A percentile compares a stretch with the other conserved stretches of the same genome.
Conservation (phyloP, 1,140 invertebrate species). For the Asobara japonica region DNA sequence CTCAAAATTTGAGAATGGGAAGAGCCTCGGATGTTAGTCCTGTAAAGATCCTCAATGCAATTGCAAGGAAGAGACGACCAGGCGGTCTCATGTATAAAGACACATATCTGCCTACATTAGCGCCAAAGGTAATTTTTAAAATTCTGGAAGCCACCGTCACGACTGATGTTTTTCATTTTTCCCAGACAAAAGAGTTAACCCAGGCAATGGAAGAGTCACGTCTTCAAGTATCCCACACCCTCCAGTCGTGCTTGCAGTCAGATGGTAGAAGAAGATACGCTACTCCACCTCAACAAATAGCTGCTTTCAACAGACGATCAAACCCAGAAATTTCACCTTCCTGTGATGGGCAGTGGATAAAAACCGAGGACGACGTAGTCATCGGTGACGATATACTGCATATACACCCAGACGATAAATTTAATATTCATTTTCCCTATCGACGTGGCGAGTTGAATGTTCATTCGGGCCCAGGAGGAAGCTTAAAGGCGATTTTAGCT, state of each 20-base stretch:
- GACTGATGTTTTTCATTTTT: constrained; percentile 20
- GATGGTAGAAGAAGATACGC: constrained; percentile 83
- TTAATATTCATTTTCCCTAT: constrained; percentile 91
- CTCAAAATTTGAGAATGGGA: constrained; percentile 87
- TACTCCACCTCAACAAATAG: constrained; percentile 87
- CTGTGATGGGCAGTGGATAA: constrained; percentile 70
- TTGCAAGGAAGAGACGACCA: constrained; percentile 75
- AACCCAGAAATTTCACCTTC: constrained; percentile 72
- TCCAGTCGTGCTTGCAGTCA: constrained; percentile 85
- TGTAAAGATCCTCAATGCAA: constrained; percentile 84
- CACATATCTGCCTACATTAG: constrained; percentile 72
- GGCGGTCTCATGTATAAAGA: constrained; percentile 72
- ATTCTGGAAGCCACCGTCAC: too few relatives aligned
- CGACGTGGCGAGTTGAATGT: constrained; percentile 87
- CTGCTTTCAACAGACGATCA: constrained; percentile 83
- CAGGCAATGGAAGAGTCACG: constrained; percentile 86
- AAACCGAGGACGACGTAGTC: constrained; percentile 71
- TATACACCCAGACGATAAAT: constrained; percentile 77
- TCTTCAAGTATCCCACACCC: constrained; percentile 81
- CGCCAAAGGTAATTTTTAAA: constrained; percentile 67
- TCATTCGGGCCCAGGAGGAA: constrained; percentile 84
- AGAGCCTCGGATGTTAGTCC: constrained; percentile 90
- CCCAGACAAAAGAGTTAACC: constrained; percentile 72
- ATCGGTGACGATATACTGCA: constrained; percentile 79
- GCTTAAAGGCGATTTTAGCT: constrained; percentile 81